Percentiles rank a stretch among this genome's conserved stretches.
Evolutionary conservation across 1,140 invertebrate genomes (phyloP).

Genomic region (Melipona quadrifasciata): DNA sequence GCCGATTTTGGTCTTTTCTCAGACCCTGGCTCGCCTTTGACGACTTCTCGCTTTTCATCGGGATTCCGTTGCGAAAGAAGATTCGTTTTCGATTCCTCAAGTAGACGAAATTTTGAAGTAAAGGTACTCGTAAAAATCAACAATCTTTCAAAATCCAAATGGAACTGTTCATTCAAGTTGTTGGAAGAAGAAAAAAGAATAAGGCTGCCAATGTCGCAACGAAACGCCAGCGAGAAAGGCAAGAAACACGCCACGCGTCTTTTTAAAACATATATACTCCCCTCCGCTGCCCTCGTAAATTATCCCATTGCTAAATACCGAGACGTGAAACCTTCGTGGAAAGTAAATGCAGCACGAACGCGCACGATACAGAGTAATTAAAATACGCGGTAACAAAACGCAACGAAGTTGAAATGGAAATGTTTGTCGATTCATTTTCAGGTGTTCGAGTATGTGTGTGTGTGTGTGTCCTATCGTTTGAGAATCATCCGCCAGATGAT

Average conservation of each 20-base stretch:
- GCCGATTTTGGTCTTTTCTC: conserved; percentile 23
- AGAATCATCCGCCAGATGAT: conserved; percentile 13
- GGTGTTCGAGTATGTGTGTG: neutral
- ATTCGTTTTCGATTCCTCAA: too few relatives aligned
- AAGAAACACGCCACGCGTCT: conserved; percentile 40
- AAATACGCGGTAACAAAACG: conserved; percentile 31
- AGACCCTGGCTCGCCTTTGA: neutral
- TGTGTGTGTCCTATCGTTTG: neutral
- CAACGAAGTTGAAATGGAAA: conserved; percentile 30
- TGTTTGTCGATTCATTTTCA: conserved; percentile 1
- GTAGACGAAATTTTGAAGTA: too few relatives aligned
- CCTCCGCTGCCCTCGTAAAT: conserved; percentile 24
- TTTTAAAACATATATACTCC: conserved; percentile 10
- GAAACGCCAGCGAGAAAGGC: conserved; percentile 34
- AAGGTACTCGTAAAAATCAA: neutral
- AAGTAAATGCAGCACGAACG: conserved; percentile 18
- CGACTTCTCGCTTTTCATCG: conserved; percentile 43
- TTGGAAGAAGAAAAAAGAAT: too few relatives aligned
- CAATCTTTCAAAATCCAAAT: too few relatives aligned
- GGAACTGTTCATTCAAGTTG: too few relatives aligned
- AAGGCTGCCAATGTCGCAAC: conserved; percentile 12
- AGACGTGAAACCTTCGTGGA: conserved; percentile 26
- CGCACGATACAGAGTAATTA: conserved; percentile 21
- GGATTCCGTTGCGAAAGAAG: neutral
- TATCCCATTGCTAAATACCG: conserved; percentile 19